Conservation (phyloP, 53 echinoderm and acorn worm species). For the Temnopleurus reevesii region DNA sequence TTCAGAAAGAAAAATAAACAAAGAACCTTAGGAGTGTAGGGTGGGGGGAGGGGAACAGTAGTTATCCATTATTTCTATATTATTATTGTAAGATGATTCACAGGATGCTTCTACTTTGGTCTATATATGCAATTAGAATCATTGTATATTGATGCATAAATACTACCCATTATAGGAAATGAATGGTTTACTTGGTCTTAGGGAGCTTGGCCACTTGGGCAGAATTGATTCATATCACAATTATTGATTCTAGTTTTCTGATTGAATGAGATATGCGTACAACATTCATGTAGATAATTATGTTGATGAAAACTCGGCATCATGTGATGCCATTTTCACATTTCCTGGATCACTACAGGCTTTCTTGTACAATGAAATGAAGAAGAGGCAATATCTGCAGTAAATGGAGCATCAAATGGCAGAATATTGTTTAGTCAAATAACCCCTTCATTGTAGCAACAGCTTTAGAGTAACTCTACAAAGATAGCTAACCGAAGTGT, state of each 20-base stretch:
- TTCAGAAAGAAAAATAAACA: too few relatives aligned
- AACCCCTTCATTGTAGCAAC: constrained; percentile 23
- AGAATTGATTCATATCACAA: background rate
- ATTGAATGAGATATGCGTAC: background rate
- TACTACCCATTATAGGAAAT: too few relatives aligned
- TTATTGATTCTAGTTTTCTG: constrained; percentile 1
- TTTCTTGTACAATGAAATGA: background rate
- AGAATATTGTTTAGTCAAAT: constrained; percentile 24
- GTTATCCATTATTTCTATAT: too few relatives aligned
- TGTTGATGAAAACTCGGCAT: background rate
- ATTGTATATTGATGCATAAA: too few relatives aligned
- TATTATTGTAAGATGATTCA: too few relatives aligned
- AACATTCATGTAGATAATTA: background rate
- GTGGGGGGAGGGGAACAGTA: too few relatives aligned
- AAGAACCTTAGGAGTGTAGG: too few relatives aligned
- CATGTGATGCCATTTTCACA: background rate
- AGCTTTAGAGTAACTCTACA: background rate
- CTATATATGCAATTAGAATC: too few relatives aligned
- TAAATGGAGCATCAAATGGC: constrained; percentile 47
- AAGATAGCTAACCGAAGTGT: too few relatives aligned
- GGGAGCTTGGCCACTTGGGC: background rate
- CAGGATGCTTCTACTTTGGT: too few relatives aligned
- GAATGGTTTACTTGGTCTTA: background rate
- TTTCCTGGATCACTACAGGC: background rate
- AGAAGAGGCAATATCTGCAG: background rate